Conservation (phyloP, 2,797 vertebrate genomes). For the Chaenodraco wilsoni region DNA sequence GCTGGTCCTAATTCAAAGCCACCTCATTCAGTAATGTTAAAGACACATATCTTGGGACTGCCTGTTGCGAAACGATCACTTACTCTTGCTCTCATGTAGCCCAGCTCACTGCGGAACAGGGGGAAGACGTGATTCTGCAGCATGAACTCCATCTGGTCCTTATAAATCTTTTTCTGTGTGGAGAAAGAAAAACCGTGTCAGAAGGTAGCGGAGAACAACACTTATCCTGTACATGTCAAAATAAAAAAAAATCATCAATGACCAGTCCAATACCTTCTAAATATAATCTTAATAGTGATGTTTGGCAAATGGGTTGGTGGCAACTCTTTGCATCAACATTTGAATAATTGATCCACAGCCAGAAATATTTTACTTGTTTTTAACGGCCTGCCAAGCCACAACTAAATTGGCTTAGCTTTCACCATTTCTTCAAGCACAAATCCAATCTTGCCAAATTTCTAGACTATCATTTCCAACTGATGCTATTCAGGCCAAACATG, state of each 20-base stretch:
- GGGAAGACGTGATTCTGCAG: slow-evolving; percentile 98
- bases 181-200: not conserved
- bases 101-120: slow-evolving; percentile 95
- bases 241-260: not conserved
- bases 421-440: not conserved
- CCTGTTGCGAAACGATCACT: slow-evolving; percentile 48
- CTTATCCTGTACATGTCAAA: not conserved
- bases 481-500: not conserved
- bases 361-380: not conserved
- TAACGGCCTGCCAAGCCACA: not conserved
- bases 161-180: slow-evolving; percentile 97
- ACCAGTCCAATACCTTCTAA: not conserved
- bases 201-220: not conserved
- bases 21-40: not conserved
- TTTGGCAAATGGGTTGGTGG: not conserved
- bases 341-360: not conserved
- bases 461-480: not conserved
- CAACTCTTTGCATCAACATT: not conserved
- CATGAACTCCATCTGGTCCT: slow-evolving; percentile 99
- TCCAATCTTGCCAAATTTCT: not conserved
- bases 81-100: slow-evolving; percentile 99
- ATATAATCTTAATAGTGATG: not conserved
- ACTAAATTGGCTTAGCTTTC: not conserved
- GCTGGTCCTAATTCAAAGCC: not conserved
- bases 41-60: not conserved